Evolutionary conservation across 2,888 invertebrate species (phyloP), one percentile per base, ranked within the genome.

Genomic region (Tortricodes alternella): DNA sequence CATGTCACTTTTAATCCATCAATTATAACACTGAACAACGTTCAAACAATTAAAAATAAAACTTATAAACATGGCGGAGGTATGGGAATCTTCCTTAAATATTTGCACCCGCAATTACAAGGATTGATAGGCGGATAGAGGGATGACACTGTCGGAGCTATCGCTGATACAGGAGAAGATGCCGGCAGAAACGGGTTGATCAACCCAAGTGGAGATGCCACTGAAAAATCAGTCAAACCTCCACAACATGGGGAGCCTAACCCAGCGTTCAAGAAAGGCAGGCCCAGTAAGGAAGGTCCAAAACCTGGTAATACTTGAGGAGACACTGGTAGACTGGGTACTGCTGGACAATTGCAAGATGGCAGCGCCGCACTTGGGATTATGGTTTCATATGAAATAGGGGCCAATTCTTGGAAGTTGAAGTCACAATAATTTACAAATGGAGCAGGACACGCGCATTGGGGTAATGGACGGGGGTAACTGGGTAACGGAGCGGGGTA

Each of bases 41-140:
- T n/a, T n/a, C 46, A 39, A 29, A 16, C 3, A 61, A 34, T 2
- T 23, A 16, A 38, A 19, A 44, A 21, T n/a, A 13, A n/a, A 2
- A 41, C 8, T 67, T 72, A 83, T 34, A 85, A 71, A 62, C 70
- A 71, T 1, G 86, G 86, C 0, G 86, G 86, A 1, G 83, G 80
- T 3, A 85, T 79, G 0, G 83, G 80, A 4, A 85, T 80, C 56
- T 82, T 85, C 52, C 72, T 85, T 9, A 85, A 68, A 63, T 72
- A 80, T 24, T 76, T 73, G 19, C 79, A 76, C 11, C 64, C 69
- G 8, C 73, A 71, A 7, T 66, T 62, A 15, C 74, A 72, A 1
- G 73, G 66, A 0, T 63, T 62, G 0, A 67, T 67, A 9, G 77
- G 70, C 0, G 80, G 76, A 9, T 77, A 29, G 0, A 60, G 21